These are phyloP conservation scores for Coilia nasus DNA, from an alignment of 2,797 vertebrate species.

Conservation along the genomic window DNA sequence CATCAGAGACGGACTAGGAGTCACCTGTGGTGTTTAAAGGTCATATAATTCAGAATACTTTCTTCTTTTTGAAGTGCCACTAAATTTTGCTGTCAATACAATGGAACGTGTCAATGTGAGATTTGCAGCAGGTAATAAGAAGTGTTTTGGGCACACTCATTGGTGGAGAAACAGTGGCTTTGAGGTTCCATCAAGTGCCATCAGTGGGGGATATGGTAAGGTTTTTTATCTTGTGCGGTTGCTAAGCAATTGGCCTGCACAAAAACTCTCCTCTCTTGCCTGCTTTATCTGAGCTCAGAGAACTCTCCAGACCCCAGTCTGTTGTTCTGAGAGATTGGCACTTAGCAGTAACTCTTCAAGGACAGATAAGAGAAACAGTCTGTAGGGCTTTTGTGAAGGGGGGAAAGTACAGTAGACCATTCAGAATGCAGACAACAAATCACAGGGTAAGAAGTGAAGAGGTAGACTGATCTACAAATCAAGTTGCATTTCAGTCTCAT, in stretches of 20 bases:
- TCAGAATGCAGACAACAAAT: background rate
- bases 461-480: background rate
- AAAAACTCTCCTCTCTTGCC: slow-evolving; percentile 60
- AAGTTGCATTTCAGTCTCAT: background rate
- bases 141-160: slow-evolving; percentile 35
- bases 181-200: slow-evolving; percentile 51
- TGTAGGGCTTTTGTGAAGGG: background rate
- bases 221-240: slow-evolving; percentile 71
- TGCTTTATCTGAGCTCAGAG: slow-evolving; percentile 55
- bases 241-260: slow-evolving; percentile 75
- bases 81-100: background rate
- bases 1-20: background rate
- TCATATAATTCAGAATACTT: background rate
- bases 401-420: background rate
- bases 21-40: background rate
- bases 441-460: background rate
- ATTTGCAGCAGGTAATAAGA: background rate
- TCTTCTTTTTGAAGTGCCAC: background rate
- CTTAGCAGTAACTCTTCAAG: slow-evolving; percentile 5
- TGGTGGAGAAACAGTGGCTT: slow-evolving; percentile 54
- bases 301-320: slow-evolving; percentile 36
- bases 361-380: slow-evolving; percentile 8
- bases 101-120: background rate
- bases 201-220: slow-evolving; percentile 53
- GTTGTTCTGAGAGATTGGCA: slow-evolving; percentile 27